Conservation (phyloP, 2,888 invertebrate species). For the Euproctis similis region DNA sequence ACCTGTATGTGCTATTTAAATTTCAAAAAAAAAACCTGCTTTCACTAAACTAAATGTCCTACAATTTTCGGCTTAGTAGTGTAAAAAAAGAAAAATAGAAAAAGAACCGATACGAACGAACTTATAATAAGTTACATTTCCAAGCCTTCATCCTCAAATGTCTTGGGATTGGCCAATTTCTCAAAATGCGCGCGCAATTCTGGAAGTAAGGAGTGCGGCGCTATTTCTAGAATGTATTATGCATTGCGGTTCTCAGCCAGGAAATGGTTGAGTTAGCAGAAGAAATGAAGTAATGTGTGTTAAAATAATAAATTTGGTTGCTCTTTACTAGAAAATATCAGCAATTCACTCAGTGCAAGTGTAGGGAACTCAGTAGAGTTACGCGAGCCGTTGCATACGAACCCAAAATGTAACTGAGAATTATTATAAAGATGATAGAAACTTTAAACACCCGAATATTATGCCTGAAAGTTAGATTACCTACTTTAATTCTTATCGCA, state of each 20-base stretch:
- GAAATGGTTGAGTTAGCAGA: neutral
- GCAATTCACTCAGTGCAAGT: constrained; percentile 12
- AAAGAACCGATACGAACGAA: too few species aligned
- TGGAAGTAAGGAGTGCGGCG: constrained; percentile 1
- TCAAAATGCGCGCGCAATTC: constrained; percentile 40
- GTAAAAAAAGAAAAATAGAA: too few species aligned
- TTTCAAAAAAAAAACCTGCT: too few species aligned
- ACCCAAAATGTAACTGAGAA: constrained; percentile 13
- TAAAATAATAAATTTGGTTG: neutral
- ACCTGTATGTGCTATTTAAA: too few species aligned
- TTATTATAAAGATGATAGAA: neutral
- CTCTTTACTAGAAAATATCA: neutral
- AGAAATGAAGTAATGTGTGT: constrained; percentile 3
- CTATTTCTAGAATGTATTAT: neutral
- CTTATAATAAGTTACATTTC: constrained; percentile 17
- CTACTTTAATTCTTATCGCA: neutral
- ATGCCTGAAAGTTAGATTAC: constrained; percentile 5
- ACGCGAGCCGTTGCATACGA: constrained; percentile 14
- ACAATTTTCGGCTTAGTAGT: too few species aligned
- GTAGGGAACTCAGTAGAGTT: constrained; percentile 20
- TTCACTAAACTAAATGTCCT: too few species aligned
- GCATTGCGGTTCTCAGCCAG: constrained; percentile 9
- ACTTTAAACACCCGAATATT: constrained; percentile 5
- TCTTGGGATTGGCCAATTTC: constrained; percentile 37
- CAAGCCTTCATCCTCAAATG: constrained; percentile 33